Percentiles rank a stretch among this genome's conserved stretches.
These are phyloP conservation scores for Odontothrips loti DNA, from an alignment of 2,888 invertebrate genomes.

Conservation along the genomic window DNA sequence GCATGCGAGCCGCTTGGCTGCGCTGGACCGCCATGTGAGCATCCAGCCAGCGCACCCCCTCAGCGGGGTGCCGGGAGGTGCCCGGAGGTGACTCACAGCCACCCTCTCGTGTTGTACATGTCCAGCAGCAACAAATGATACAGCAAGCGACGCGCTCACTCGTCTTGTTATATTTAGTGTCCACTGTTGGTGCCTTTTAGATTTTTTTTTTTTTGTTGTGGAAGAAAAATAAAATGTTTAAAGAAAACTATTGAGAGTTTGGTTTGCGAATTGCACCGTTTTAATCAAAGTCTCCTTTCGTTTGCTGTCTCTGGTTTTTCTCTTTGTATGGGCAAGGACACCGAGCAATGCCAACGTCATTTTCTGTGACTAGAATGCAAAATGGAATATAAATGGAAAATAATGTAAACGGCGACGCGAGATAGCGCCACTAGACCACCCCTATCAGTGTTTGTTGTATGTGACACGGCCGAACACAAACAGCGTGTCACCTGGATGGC, in stretches of 20 bases:
- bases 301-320: background rate
- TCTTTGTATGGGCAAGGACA: background rate
- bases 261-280: too few relatives aligned
- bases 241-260: too few relatives aligned
- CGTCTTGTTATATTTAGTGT: too few relatives aligned
- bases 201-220: too few relatives aligned
- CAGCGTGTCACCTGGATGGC: background rate
- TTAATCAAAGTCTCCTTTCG: too few relatives aligned
- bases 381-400: too few relatives aligned
- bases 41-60: background rate
- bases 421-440: background rate
- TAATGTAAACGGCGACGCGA: too few relatives aligned
- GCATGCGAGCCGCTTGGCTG: background rate
- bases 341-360: too few relatives aligned
- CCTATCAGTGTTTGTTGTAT: background rate
- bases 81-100: background rate
- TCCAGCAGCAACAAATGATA: slow-evolving; percentile 9
- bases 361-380: too few relatives aligned
- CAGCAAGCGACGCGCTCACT: background rate
- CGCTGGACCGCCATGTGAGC: background rate
- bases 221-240: too few relatives aligned
- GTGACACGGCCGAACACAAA: background rate
- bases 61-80: background rate
- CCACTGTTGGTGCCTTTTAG: too few relatives aligned
- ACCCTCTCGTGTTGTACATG: background rate